A percentile compares a stretch with the other conserved stretches of the same genome.
Conservation (phyloP, 2,797 vertebrate genomes). For the Takifugu ocellatus region DNA sequence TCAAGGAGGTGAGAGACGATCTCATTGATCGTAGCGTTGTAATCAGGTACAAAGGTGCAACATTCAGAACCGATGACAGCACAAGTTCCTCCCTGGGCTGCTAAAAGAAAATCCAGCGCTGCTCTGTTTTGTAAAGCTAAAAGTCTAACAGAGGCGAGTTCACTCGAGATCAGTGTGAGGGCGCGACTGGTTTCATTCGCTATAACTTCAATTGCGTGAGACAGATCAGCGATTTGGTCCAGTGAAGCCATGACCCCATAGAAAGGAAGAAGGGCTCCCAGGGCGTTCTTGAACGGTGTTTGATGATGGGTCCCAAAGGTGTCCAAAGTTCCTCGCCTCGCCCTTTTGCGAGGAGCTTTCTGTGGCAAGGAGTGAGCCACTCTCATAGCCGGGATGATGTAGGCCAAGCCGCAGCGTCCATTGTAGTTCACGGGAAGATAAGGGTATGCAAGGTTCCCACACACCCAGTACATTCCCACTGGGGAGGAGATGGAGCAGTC, state of each 20-base stretch:
- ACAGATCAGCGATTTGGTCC: constrained; percentile 54
- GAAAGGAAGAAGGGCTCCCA: constrained; percentile 42
- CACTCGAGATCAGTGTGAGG: constrained; percentile 46
- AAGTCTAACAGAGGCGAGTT: constrained; percentile 47
- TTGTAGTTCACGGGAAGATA: constrained; percentile 55
- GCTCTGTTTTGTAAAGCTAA: constrained; percentile 56
- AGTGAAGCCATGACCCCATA: constrained; percentile 52
- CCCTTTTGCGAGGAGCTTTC: constrained; percentile 6
- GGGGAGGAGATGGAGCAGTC: constrained; percentile 57
- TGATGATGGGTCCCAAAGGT: constrained; percentile 50
- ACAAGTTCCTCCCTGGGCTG: constrained; percentile 51
- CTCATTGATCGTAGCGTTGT: constrained; percentile 44
- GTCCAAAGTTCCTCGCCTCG: constrained; percentile 25
- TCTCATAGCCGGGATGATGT: constrained; percentile 55
- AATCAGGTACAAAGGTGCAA: constrained; percentile 57
- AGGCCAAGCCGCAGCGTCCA: constrained; percentile 53
- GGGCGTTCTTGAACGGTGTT: constrained; percentile 36
- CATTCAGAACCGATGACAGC: constrained; percentile 53
- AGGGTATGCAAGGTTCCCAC: constrained; percentile 41
- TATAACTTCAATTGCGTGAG: constrained; percentile 39
- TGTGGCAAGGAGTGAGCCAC: constrained; percentile 33
- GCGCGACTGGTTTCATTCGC: constrained; percentile 39
- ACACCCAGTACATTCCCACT: constrained; percentile 58
- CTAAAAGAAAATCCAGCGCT: constrained; percentile 53
- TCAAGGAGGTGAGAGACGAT: constrained; percentile 39